Evolutionary conservation across 2,113 vertebrate genomes (phyloP), one percentile per base, ranked within the genome.

Genomic region (Cyprinus carpio): DNA sequence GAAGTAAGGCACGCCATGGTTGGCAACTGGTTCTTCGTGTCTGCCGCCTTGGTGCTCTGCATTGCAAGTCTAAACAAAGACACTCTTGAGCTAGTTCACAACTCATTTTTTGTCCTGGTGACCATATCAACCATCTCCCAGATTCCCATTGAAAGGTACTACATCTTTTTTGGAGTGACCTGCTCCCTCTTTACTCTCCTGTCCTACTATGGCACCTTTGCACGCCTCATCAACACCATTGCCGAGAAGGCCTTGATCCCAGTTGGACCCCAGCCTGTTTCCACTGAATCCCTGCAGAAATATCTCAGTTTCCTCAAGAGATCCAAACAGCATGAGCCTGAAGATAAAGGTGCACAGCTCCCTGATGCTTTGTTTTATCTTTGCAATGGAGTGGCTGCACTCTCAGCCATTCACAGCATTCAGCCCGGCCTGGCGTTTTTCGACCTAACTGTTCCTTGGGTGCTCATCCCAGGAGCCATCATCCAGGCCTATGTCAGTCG

Each of bases 231-330:
- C 87, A 98, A 97, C 92, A 95, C 94, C 65, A 96, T 97, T 0
- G 96, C 95, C n/a, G 96, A 98, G 91, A 97, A 97, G 89, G 88
- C 89, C 3, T 90, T 97, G 46, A 93, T 98, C 75, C 95, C 95
- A 2, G 87, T 96, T 3, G 97, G 96, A 0, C 49, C 86, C 23
- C 95, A 95, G 83, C 92, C 94, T 0, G 16, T 96, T 69, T 92
- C 95, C 83, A 92, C 90, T 29, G 91, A 92, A 0, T 80, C 83
- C 25, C 90, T 97, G 34, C 93, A 93, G 64, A 1, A 64, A 89
- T 90, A 89, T 71, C 25, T 87, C 82, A 82, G 85, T 3, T 74
- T 69, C 34, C 49, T 51, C n/a, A 90, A 85, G 23, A 2, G 2
- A 62, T 37, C 27, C 34, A 78, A 89, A 29, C 54, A 81, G n/a